Evolutionary conservation across 1,140 invertebrate species (phyloP).

Genomic region (Heliconius nattereri): DNA sequence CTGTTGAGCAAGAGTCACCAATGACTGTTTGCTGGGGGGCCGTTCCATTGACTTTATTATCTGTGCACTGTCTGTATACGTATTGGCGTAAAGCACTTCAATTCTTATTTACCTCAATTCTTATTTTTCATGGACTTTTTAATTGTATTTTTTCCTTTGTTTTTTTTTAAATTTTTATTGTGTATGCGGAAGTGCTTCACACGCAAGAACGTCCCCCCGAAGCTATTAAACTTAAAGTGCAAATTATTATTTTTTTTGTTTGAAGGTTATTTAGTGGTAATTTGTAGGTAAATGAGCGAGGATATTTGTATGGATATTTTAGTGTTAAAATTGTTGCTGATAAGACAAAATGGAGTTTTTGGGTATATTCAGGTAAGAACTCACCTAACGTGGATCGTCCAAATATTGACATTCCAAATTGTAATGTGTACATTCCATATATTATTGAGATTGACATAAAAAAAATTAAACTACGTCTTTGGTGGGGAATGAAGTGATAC

Average conservation of each 20-base stretch:
- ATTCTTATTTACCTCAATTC: conserved; percentile 35
- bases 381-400: conserved; percentile 24
- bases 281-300: conserved; percentile 64
- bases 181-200: conserved; percentile 60
- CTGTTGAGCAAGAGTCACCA: conserved; percentile 96
- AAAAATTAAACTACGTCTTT: conserved; percentile 45
- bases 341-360: conserved; percentile 44
- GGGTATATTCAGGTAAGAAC: conserved; percentile 29
- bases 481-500: conserved; percentile 73
- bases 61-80: conserved; percentile 51
- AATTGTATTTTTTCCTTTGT: conserved; percentile 18
- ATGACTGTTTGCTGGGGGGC: conserved; percentile 81
- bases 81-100: conserved; percentile 57
- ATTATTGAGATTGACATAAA: conserved; percentile 55
- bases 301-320: conserved; percentile 77
- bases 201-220: conserved; percentile 77
- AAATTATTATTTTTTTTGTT: conserved; percentile 54
- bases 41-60: conserved; percentile 56
- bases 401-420: conserved; percentile 55
- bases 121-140: conserved; percentile 34
- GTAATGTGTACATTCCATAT: conserved; percentile 70
- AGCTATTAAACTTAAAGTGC: conserved; percentile 68
- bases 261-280: conserved; percentile 70
- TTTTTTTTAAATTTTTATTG: not conserved
- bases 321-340: conserved; percentile 61